Evolutionary conservation across 2,888 invertebrate species (phyloP).

Genomic region (Agriopis marginaria): DNA sequence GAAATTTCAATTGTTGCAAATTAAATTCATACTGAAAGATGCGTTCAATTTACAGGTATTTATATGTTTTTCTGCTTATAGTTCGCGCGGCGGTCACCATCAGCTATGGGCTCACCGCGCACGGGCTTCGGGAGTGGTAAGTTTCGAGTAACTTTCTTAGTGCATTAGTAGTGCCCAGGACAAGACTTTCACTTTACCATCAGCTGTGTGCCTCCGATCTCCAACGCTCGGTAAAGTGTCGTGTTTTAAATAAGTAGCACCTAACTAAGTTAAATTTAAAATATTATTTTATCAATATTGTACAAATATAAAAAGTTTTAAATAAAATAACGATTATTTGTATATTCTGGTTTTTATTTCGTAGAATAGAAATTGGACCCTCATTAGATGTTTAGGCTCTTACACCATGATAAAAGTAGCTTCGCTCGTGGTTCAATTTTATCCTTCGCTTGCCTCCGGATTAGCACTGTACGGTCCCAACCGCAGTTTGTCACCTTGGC

Average conservation of each 20-base stretch:
- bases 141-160: slow-evolving; percentile 76
- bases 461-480: too few species aligned
- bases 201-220: slow-evolving; percentile 23
- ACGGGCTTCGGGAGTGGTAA: slow-evolving; percentile 67
- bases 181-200: slow-evolving; percentile 22
- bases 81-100: slow-evolving; percentile 62
- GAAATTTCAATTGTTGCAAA: not conserved
- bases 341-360: slow-evolving; percentile 68
- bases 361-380: not conserved
- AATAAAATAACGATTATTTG: slow-evolving; percentile 54
- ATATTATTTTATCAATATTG: slow-evolving; percentile 44
- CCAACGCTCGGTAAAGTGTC: slow-evolving; percentile 54
- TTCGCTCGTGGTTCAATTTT: too few species aligned
- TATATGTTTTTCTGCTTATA: slow-evolving; percentile 62
- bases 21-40: not conserved
- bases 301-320: slow-evolving; percentile 59
- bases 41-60: not conserved
- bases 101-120: slow-evolving; percentile 37
- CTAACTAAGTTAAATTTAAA: slow-evolving; percentile 13
- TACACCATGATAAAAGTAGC: too few species aligned
- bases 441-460: too few species aligned
- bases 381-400: too few species aligned
- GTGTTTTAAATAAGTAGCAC: slow-evolving; percentile 33
- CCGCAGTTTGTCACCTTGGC: too few species aligned
- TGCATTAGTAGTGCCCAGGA: slow-evolving; percentile 69